Evolutionary conservation across 2,888 invertebrate species (phyloP), one percentile per base, ranked within the genome.

Genomic region (Brachyptera risi): DNA sequence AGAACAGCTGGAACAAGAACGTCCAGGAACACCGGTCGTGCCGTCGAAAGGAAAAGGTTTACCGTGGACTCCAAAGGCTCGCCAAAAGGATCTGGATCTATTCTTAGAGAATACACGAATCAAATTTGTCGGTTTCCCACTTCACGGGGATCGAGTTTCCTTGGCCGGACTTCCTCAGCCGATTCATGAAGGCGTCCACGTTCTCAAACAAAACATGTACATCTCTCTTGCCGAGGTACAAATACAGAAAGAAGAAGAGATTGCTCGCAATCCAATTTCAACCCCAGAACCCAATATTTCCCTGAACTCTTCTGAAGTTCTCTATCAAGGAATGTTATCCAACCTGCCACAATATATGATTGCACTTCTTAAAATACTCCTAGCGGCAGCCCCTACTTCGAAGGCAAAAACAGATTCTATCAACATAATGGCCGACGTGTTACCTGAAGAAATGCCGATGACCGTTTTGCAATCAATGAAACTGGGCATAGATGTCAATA

Each of bases 341-440:
- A 94, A 93, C 77, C 80, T 99, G 69, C 96, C 97, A 9, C 97
- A 98, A 72, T 96, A 97, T 72, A 95, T 97, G 89, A 98, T 98
- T 72, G 95, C 96, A 21, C 75, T 99, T 59, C 78, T 99, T 56
- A 99, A 99, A 80, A 94, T 99, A 68, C 80, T 99, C 60, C 80
- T 99, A 60, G 98, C 98, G 27, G 97, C 98, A 59, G 96, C 97
- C 35, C 98, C 99, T 3, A 97, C 97, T n/a, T 95, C 95, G n/a
- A 97, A 96, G 78, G 88, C 93, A 3, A 97, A 97, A 79, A 93
- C 90, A 9, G 99, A 99, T 73, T 96, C 97, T 56, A 94, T 98
- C 70, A 98, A 98, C 75, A 97, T 99, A 47, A 88, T 98, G 85
- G 92, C 96, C 40, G 99, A 99, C 77, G 91, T 99, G 54, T 76